These are phyloP conservation scores for Stegodyphus dumicola DNA, from an alignment of 1,140 invertebrate species.

Conservation along the genomic window DNA sequence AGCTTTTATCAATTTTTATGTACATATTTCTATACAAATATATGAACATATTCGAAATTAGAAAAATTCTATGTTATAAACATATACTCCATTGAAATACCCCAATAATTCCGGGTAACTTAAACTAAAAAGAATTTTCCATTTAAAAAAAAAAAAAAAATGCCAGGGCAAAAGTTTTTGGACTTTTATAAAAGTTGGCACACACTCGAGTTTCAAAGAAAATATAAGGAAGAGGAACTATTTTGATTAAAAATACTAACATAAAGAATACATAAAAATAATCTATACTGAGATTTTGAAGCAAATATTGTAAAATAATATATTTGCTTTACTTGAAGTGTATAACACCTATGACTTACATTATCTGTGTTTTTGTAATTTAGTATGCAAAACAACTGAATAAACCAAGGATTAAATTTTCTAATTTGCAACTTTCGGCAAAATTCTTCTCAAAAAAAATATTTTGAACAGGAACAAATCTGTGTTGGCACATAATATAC, in stretches of 20 bases:
- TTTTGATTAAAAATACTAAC: background rate
- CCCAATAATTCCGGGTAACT: background rate
- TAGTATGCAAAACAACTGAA: background rate
- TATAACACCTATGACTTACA: background rate
- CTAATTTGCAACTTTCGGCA: background rate
- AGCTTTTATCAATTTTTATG: background rate
- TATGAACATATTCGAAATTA: slow-evolving; percentile 4
- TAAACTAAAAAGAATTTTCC: background rate
- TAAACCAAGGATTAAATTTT: background rate
- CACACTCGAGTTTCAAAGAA: background rate
- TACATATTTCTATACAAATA: slow-evolving; percentile 20
- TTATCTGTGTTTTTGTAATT: background rate
- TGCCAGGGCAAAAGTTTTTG: background rate
- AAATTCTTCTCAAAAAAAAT: background rate
- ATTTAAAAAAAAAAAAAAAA: background rate
- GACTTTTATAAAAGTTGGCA: background rate
- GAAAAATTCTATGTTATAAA: background rate
- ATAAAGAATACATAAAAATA: background rate
- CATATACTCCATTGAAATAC: background rate
- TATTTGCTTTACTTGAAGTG: too few relatives aligned
- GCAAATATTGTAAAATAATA: background rate
- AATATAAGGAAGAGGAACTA: background rate
- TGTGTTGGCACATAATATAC: slow-evolving; percentile 39
- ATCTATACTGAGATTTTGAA: background rate
- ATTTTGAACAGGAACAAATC: background rate